Evolutionary conservation across 2,113 vertebrate genomes (phyloP).

Genomic region (Isichthys henryi): DNA sequence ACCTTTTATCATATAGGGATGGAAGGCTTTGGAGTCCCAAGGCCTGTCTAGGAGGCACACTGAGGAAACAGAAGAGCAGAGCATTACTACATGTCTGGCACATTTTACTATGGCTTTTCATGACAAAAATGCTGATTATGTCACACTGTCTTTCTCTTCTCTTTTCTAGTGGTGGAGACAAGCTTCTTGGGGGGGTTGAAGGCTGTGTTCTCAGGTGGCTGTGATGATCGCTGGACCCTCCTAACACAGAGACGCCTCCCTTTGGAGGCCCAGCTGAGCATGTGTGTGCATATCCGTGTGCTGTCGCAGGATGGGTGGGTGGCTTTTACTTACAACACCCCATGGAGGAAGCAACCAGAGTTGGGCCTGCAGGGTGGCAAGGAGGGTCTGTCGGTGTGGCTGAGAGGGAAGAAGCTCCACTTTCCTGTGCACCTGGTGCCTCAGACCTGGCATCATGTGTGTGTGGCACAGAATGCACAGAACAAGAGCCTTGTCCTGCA

Average conservation of each 20-base stretch:
- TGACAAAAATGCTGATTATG: not conserved
- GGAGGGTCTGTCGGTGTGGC: constrained; percentile 48
- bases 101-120: not conserved
- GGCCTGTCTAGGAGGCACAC: not conserved
- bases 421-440: constrained; percentile 45
- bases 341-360: constrained; percentile 30
- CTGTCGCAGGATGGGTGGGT: constrained; percentile 50
- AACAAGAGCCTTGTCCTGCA: constrained; percentile 49
- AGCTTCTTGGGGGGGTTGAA: constrained; percentile 55
- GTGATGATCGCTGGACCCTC: constrained; percentile 59
- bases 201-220: constrained; percentile 48
- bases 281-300: constrained; percentile 56
- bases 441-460: constrained; percentile 51
- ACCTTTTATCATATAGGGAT: not conserved
- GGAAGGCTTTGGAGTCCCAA: not conserved
- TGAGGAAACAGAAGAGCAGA: not conserved
- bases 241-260: constrained; percentile 37
- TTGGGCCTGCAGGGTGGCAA: constrained; percentile 58
- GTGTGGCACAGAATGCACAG: constrained; percentile 44
- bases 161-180: constrained; percentile 23
- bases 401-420: constrained; percentile 49
- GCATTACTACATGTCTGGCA: not conserved
- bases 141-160: not conserved
- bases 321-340: constrained; percentile 56
- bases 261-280: constrained; percentile 44